phyloP scores from a whole-genome alignment of 2,888 invertebrate species.

The Scrobipalpa atriplicella region DNA sequence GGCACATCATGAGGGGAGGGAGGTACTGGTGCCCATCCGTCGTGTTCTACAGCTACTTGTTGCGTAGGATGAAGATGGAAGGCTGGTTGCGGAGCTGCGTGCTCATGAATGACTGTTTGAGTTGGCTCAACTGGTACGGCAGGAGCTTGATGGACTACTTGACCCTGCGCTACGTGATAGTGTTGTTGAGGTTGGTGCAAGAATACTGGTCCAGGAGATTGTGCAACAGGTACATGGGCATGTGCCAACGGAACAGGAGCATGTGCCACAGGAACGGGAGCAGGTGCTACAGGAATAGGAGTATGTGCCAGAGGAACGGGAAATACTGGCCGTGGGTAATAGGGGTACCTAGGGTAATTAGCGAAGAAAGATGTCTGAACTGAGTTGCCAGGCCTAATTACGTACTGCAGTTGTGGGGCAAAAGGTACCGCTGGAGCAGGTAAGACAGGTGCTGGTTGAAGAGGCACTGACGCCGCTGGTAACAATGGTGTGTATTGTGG shows the following conservation, averaged over 20 bases:
- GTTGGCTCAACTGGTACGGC: conserved; percentile 50
- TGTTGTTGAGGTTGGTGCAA: conserved; percentile 60
- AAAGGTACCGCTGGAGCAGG: conserved; percentile 42
- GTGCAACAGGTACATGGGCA: conserved; percentile 32
- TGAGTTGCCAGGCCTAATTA: conserved; percentile 72
- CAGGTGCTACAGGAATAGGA: conserved; percentile 39
- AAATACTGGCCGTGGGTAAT: conserved; percentile 48
- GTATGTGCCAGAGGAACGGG: conserved; percentile 36
- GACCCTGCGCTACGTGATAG: conserved; percentile 54
- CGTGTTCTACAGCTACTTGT: conserved; percentile 51
- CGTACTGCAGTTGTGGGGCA: conserved; percentile 61
- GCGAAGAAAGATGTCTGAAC: conserved; percentile 74
- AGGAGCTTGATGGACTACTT: conserved; percentile 34
- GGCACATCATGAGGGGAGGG: conserved; percentile 34
- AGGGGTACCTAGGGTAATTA: conserved; percentile 72
- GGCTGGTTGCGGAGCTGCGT: conserved; percentile 41
- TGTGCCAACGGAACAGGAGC: conserved; percentile 42
- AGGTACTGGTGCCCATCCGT: conserved; percentile 75
- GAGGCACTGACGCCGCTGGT: conserved; percentile 51
- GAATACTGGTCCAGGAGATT: conserved; percentile 46
- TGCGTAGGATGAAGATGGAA: conserved; percentile 40
- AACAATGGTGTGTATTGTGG: conserved; percentile 55
- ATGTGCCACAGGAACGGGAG: conserved; percentile 49
- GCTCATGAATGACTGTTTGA: conserved; percentile 40
- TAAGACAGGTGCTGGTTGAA: conserved; percentile 49